phyloP scores from a whole-genome alignment of 2,888 invertebrate species.

The Drosophila lutescens region DNA sequence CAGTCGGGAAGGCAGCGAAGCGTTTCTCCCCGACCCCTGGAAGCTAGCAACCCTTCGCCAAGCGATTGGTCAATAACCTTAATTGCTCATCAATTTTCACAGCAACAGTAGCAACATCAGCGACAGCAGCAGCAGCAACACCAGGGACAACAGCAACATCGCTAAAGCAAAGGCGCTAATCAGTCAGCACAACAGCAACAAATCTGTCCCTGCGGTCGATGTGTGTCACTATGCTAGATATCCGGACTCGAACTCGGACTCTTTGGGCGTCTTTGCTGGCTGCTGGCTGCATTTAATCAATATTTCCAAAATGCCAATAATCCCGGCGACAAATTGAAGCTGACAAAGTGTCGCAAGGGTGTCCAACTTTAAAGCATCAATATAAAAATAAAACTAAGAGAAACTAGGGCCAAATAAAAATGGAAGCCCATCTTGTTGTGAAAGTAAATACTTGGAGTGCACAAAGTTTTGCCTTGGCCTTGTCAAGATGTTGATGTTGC shows the following conservation, averaged over 20 bases:
- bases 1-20: conserved; percentile 40
- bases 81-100: conserved; percentile 71
- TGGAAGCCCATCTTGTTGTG: background rate
- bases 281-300: conserved; percentile 53
- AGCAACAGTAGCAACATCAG: conserved; percentile 19
- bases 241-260: conserved; percentile 28
- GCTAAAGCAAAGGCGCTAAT: conserved; percentile 51
- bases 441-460: conserved; percentile 8
- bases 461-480: conserved; percentile 9
- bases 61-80: conserved; percentile 73
- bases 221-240: conserved; percentile 55
- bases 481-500: conserved; percentile 4
- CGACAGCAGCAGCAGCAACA: conserved; percentile 11
- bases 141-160: conserved; percentile 28
- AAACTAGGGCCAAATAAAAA: background rate
- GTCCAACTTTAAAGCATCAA: conserved; percentile 9
- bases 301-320: conserved; percentile 38
- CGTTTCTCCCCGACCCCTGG: conserved; percentile 46
- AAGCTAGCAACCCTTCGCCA: conserved; percentile 15
- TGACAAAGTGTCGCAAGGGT: conserved; percentile 53
- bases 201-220: conserved; percentile 30
- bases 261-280: conserved; percentile 25
- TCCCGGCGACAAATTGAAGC: conserved; percentile 46
- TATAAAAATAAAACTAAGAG: no score
- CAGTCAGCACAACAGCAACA: conserved; percentile 48